A percentile compares a stretch with the other conserved stretches of the same genome.
Evolutionary conservation across 2,113 vertebrate genomes (phyloP).

Genomic region (Anser cygnoides): DNA sequence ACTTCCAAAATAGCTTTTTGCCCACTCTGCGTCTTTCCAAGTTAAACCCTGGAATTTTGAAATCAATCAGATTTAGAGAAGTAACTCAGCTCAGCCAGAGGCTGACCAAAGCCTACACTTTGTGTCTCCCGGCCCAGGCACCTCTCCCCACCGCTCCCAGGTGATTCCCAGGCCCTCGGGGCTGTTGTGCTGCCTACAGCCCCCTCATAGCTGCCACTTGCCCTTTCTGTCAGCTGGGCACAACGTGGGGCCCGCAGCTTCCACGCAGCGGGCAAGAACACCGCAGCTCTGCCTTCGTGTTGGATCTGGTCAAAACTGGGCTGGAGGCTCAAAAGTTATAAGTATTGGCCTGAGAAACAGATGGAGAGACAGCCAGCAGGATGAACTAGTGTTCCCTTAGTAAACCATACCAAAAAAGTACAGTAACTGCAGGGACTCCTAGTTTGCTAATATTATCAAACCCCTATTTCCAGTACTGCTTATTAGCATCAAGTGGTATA

Average conservation of each 20-base stretch:
- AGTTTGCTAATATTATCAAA: background rate
- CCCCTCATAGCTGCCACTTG: background rate
- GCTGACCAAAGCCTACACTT: background rate
- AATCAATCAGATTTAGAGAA: background rate
- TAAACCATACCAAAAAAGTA: rapidly evolving
- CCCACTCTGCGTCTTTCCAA: background rate
- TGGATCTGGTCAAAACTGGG: background rate
- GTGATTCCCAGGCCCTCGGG: background rate
- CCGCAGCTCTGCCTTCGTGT: background rate
- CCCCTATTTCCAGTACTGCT: background rate
- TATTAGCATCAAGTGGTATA: background rate
- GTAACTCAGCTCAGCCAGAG: background rate
- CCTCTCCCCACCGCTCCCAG: background rate
- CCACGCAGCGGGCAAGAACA: background rate
- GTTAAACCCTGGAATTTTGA: background rate
- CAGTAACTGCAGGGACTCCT: background rate
- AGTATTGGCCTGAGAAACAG: background rate
- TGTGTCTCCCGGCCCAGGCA: background rate
- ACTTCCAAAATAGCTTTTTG: background rate
- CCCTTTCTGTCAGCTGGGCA: background rate
- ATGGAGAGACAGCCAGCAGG: background rate
- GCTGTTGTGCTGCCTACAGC: background rate
- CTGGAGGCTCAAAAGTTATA: background rate
- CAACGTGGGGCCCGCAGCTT: background rate
- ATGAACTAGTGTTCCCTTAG: background rate